These are phyloP conservation scores for Forficula auricularia DNA, from an alignment of 1,140 invertebrate species.

Conservation along the genomic window DNA sequence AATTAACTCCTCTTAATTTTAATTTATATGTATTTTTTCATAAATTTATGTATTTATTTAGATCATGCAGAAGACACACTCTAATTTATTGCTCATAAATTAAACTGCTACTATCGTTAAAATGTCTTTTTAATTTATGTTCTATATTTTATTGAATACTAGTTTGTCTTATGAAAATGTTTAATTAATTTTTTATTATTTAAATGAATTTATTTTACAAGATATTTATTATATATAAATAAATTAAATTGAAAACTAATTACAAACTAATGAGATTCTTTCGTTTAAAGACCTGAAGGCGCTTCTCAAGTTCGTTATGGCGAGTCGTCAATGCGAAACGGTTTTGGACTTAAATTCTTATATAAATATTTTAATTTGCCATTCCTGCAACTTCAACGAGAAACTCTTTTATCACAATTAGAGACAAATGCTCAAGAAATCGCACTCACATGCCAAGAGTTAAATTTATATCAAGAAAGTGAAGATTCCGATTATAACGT, in stretches of 20 bases:
- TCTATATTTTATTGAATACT: not conserved
- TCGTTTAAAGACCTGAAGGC: slow-evolving; percentile 23
- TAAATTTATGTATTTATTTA: too few relatives aligned
- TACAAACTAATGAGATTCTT: too few relatives aligned
- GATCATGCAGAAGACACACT: too few relatives aligned
- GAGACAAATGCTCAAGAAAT: slow-evolving; percentile 77
- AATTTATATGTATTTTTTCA: too few relatives aligned
- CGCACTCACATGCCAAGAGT: slow-evolving; percentile 59
- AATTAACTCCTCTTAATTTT: too few relatives aligned
- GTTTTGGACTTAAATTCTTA: slow-evolving; percentile 81
- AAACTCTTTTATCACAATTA: slow-evolving; percentile 70
- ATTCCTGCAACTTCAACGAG: slow-evolving; percentile 78
- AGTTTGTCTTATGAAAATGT: not conserved
- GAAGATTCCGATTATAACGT: slow-evolving; percentile 81
- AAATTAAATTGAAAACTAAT: too few relatives aligned
- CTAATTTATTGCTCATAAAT: too few relatives aligned
- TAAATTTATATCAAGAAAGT: slow-evolving; percentile 65
- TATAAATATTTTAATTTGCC: slow-evolving; percentile 95
- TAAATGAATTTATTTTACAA: not conserved
- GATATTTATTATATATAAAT: slow-evolving; percentile 10
- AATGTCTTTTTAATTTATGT: too few relatives aligned
- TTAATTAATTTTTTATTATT: not conserved
- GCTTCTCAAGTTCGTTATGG: slow-evolving; percentile 64
- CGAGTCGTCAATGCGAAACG: slow-evolving; percentile 90
- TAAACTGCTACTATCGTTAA: too few relatives aligned